Base-by-base conservation (phyloP, 2,113 vertebrate species). In the Thamnophis sirtalis region DNA sequence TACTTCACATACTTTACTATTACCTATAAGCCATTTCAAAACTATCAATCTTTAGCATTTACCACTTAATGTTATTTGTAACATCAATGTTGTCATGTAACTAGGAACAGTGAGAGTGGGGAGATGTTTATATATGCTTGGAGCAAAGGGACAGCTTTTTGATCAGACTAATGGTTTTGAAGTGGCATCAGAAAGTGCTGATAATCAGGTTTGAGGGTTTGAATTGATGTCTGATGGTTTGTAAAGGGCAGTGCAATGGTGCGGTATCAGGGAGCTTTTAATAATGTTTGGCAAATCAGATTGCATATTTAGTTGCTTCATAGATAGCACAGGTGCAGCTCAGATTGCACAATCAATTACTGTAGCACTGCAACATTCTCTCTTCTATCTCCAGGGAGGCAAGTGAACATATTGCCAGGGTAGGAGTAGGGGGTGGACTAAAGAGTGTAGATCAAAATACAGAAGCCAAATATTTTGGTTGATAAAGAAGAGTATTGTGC, bases 211-310 rank as follows among this genome's bases (percentile, higher is more conserved):
- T 84, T 96, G 96, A 96, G 1, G 22, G 92, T 63, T 92, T 92
- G 95, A 97, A 96, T 95, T 97, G 96, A 96, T 94, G 95, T 89
- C 92, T 96, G 95, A 95, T 95, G 94, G 92, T 63, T 96, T 95
- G 89, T 96, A 96, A 97, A 96, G 96, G 95, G 95, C 94, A 94
- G 87, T 88, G 94, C 93, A 90, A 80, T 50, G 58, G 58, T 91
- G 91, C 94, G 93, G 93, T 95, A 93, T 87, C 92, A 93, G 95
- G 91, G 94, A 96, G 92, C 95, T 97, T 96, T 96, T 96, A 96
- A 96, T 96, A 96, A 96, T 93, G 93, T 90, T 95, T 94, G 94
- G 95, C 95, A 96, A 95, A 95, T 96, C 94, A 93, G 89, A 60
- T 92, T 94, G 43, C 92, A 90, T 51, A 92, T 85, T 92, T 95